A percentile compares a stretch with the other conserved stretches of the same genome.
phyloP scores from a whole-genome alignment of 2,113 vertebrate species.

The Callocephalon fimbriatum region DNA sequence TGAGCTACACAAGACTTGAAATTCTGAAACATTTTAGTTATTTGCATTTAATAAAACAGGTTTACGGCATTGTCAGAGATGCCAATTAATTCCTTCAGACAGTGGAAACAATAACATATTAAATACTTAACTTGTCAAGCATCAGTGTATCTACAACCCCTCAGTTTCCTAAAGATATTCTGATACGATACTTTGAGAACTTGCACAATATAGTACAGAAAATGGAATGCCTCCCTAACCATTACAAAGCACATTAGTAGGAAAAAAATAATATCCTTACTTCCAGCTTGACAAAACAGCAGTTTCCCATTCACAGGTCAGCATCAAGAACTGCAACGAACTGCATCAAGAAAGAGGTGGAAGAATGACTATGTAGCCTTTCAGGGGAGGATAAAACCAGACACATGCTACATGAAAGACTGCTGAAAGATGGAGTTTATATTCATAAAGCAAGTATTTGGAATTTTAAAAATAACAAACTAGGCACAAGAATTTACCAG shows the following conservation, averaged over 20 bases:
- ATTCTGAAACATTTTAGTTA: not conserved
- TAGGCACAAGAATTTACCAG: not conserved
- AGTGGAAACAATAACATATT: not conserved
- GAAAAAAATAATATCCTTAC: not conserved
- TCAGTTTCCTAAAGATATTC: not conserved
- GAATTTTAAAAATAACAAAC: not conserved
- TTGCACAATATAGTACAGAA: not conserved
- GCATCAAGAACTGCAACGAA: not conserved
- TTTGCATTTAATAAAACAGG: not conserved
- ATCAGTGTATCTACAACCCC: not conserved
- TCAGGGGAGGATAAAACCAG: not conserved
- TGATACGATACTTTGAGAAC: not conserved
- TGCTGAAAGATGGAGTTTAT: not conserved
- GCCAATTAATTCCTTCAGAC: not conserved
- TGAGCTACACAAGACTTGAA: not conserved
- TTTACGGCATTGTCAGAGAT: not conserved
- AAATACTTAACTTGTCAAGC: not conserved
- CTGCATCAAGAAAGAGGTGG: not conserved
- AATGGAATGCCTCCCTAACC: not conserved
- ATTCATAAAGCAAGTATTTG: not conserved
- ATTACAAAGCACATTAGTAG: not conserved
- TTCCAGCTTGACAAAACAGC: not conserved
- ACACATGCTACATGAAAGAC: not conserved
- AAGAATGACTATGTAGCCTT: not conserved
- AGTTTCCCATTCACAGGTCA: not conserved